phyloP scores from a whole-genome alignment of 92 coral and sea anemone genomes.

The Siderastrea radians region DNA sequence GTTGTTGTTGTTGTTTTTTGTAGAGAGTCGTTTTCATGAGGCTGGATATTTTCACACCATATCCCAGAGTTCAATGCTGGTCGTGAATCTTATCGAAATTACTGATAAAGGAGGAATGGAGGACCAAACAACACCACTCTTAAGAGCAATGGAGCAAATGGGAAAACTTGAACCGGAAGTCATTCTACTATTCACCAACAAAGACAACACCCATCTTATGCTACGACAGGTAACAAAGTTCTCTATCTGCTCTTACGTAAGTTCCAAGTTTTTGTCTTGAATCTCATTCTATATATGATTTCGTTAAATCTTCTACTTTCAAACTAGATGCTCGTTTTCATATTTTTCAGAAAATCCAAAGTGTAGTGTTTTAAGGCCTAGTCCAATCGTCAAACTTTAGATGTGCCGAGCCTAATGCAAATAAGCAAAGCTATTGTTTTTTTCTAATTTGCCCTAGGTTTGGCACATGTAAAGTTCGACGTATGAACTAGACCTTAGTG shows the following conservation, averaged over 20 bases:
- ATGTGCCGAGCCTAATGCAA: no score
- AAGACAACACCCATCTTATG: background rate
- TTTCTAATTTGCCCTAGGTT: no score
- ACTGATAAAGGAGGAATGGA: background rate
- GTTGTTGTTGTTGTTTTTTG: background rate
- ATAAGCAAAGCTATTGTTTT: no score
- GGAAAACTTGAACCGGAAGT: slow-evolving; percentile 43
- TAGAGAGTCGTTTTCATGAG: slow-evolving; percentile 4
- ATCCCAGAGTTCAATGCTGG: background rate
- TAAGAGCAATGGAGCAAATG: slow-evolving; percentile 16
- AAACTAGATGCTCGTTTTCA: no score
- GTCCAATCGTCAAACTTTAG: no score
- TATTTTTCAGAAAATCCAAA: no score
- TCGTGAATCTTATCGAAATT: background rate
- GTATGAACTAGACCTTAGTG: no score
- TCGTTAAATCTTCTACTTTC: no score
- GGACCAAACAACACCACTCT: background rate
- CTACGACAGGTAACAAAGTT: slow-evolving; percentile 18
- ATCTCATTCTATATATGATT: no score
- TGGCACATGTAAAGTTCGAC: no score
- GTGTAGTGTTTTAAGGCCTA: no score
- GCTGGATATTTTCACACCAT: slow-evolving; percentile 10
- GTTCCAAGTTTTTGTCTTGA: no score
- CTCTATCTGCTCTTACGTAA: background rate
- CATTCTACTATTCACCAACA: slow-evolving; percentile 41